Evolutionary conservation across 2,888 invertebrate genomes (phyloP), one percentile per base, ranked within the genome.

Genomic region (Ptilodon capucinus): DNA sequence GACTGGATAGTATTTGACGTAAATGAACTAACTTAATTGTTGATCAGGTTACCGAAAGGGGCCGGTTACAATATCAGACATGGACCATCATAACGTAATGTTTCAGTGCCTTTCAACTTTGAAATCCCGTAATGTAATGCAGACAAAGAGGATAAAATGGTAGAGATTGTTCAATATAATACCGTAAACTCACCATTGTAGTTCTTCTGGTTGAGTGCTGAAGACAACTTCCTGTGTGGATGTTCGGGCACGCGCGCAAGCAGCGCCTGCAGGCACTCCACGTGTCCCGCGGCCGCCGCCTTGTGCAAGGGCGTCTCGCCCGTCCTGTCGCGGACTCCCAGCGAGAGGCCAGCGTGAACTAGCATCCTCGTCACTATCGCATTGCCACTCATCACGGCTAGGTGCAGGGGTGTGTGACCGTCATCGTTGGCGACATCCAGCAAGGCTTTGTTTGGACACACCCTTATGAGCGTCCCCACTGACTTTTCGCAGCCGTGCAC

Each of bases 241-340:
- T 63, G 74, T 49, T 76, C 81, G 7, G 76, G 75, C 1, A 96
- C 91, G 0, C 95, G 94, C 49, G 93, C 92, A 1, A 95, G 93
- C 36, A 98, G 89, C 0, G 95, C 95, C 65, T 93, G 93, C 7
- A 96, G 93, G 71, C 95, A 95, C 34, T 93, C 92, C 25, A 94
- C 70, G 73, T 96, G 93, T 6, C 95, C 95, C 14, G 92, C 88
- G 51, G 92, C 88, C 48, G 96, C 95, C 0, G 98, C 97, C 51
- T 97, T 90, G 80, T 98, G 98, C 6, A 98, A 85, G 0, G 98
- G 94, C 0, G 97, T 97, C 79, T 97, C 96, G 3, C 98, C 98
- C 51, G 92, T 87, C 44, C 93, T 85, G 75, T 97, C 97, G 41
- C 96, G 91, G 40, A 92, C 87, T 32, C 88, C 91, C 2, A 94